Conservation (phyloP, 1,140 invertebrate species). For the Cyrtorhinus lividipennis region DNA sequence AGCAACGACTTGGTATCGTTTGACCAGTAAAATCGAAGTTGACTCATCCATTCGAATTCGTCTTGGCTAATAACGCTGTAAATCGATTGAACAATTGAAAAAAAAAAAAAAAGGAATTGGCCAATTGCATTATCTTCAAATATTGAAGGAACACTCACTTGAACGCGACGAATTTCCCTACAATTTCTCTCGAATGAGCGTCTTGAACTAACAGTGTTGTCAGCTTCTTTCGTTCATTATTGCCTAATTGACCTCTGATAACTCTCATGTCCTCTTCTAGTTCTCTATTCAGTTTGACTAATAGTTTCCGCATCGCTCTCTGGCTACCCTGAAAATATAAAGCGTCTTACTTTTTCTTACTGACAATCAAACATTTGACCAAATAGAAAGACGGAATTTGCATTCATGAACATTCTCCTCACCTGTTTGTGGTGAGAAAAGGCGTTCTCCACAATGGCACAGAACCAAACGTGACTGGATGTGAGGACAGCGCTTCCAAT, state of each 20-base stretch:
- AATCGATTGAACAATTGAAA: background rate
- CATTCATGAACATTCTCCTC: too few species aligned
- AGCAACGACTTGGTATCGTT: slow-evolving; percentile 64
- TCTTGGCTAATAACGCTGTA: slow-evolving; percentile 45
- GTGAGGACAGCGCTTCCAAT: slow-evolving; percentile 77
- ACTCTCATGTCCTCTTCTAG: slow-evolving; percentile 68
- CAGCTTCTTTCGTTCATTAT: slow-evolving; percentile 74
- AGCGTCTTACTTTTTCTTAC: too few species aligned
- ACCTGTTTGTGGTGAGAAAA: slow-evolving; percentile 52
- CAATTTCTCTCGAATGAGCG: slow-evolving; percentile 77
- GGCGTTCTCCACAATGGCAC: slow-evolving; percentile 78
- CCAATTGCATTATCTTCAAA: too few species aligned
- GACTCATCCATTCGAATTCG: slow-evolving; percentile 87
- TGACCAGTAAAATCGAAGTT: slow-evolving; percentile 81
- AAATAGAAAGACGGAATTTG: too few species aligned
- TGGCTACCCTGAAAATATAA: slow-evolving; percentile 48
- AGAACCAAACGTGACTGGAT: slow-evolving; percentile 86
- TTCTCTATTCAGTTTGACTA: slow-evolving; percentile 61
- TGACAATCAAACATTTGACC: too few species aligned
- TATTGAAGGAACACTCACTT: too few species aligned
- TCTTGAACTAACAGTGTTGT: slow-evolving; percentile 77
- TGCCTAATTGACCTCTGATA: slow-evolving; percentile 49
- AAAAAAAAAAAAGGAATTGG: too few species aligned
- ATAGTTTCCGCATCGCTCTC: slow-evolving; percentile 76
- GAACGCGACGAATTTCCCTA: slow-evolving; percentile 59